These are phyloP conservation scores for Sycobia sp. DNA, from an alignment of 1,140 invertebrate species.

Conservation along the genomic window DNA sequence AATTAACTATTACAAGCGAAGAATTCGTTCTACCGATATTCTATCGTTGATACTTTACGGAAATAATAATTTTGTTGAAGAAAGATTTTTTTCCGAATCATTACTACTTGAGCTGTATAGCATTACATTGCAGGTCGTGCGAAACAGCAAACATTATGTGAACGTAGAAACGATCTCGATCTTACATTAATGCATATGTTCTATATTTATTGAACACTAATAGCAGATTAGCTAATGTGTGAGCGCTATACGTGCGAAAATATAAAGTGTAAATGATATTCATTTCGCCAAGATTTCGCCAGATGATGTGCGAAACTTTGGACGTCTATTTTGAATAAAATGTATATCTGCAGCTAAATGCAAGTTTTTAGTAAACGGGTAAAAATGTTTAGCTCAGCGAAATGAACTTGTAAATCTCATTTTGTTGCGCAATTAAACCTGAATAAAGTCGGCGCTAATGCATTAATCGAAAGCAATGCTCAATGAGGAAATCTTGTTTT, in stretches of 20 bases:
- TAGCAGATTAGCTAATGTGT: constrained; percentile 7
- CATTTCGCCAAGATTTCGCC: background rate
- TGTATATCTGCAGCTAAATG: constrained; percentile 21
- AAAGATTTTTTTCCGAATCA: constrained; percentile 2
- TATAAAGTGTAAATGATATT: constrained; percentile 1
- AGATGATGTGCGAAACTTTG: constrained; percentile 9
- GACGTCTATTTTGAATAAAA: constrained; percentile 33
- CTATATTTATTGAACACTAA: background rate
- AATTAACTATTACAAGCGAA: too few relatives aligned
- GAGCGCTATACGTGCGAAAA: background rate
- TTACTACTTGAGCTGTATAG: too few relatives aligned
- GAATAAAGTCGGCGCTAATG: constrained; percentile 7
- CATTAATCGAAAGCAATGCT: background rate
- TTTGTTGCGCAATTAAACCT: constrained; percentile 28
- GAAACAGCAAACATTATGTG: constrained; percentile 5
- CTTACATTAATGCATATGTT: background rate
- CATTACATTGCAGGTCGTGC: constrained; percentile 1
- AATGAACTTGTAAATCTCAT: constrained; percentile 19
- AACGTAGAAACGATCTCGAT: constrained; percentile 6
- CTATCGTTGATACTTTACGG: background rate
- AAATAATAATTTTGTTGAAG: constrained; percentile 15
- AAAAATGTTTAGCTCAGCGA: too few relatives aligned
- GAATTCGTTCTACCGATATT: background rate
- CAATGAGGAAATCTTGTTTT: constrained; percentile 11
- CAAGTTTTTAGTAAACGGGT: too few relatives aligned